phyloP scores from a whole-genome alignment of 2,888 invertebrate species.

The Cataglyphis albicans region DNA sequence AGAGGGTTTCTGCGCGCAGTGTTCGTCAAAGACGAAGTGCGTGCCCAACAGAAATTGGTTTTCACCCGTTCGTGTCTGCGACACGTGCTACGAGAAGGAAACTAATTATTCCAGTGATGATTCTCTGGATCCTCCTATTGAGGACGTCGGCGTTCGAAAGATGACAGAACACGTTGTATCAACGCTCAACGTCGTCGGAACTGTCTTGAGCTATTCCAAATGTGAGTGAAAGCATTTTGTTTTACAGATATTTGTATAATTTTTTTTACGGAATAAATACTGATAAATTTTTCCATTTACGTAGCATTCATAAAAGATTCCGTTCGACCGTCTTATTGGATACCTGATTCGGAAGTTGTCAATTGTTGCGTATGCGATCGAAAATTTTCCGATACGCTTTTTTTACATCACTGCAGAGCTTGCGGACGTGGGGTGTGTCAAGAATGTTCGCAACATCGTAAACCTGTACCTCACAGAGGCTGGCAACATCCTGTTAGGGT shows the following conservation, averaged over 20 bases:
- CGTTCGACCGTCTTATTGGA: conserved; percentile 93
- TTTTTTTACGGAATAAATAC: not conserved
- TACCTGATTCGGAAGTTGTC: conserved; percentile 91
- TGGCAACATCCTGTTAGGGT: conserved; percentile 91
- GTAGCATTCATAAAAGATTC: conserved; percentile 91
- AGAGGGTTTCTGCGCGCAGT: conserved; percentile 92
- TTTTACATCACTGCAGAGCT: conserved; percentile 87
- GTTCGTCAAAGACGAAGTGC: conserved; percentile 89
- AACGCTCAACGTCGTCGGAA: conserved; percentile 90
- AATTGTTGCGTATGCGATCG: conserved; percentile 89
- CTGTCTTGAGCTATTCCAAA: conserved; percentile 91
- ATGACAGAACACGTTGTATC: conserved; percentile 91
- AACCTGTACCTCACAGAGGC: conserved; percentile 91
- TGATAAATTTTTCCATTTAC: conserved; percentile 58
- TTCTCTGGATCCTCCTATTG: conserved; percentile 77
- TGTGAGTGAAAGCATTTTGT: conserved; percentile 85
- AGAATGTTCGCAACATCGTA: conserved; percentile 89
- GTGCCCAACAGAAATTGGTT: conserved; percentile 92
- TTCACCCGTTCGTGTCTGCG: conserved; percentile 91
- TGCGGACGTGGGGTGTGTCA: conserved; percentile 94
- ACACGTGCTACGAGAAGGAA: conserved; percentile 88
- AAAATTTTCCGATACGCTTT: conserved; percentile 86
- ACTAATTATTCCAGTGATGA: conserved; percentile 79
- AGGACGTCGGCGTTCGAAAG: conserved; percentile 88
- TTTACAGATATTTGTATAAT: not conserved